Percentiles rank a stretch among this genome's conserved stretches.
Evolutionary conservation across 2,113 vertebrate genomes (phyloP).

Genomic region (Laterallus jamaicensis): DNA sequence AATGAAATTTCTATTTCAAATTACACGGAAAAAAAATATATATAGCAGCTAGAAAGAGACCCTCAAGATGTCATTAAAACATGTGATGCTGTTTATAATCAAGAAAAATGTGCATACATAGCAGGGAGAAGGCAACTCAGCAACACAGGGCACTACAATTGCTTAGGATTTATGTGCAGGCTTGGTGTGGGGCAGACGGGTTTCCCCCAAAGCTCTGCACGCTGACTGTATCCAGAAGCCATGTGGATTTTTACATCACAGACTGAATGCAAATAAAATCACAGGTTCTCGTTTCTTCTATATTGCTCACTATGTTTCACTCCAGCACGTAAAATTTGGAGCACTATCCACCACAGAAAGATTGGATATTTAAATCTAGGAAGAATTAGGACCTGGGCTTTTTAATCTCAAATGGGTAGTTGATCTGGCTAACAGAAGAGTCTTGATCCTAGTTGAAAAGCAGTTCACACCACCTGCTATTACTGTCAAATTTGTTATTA

Average conservation of each 20-base stretch:
- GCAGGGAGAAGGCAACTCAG: neutral
- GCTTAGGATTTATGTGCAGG: neutral
- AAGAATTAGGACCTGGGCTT: neutral
- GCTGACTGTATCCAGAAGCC: neutral
- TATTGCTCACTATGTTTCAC: neutral
- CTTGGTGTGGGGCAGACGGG: neutral
- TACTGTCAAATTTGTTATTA: neutral
- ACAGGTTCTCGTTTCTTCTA: neutral
- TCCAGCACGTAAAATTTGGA: neutral
- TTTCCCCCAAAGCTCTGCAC: neutral
- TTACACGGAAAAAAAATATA: neutral
- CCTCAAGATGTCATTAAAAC: neutral
- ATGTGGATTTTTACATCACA: neutral
- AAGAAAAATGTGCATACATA: rapidly evolving
- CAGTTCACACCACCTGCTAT: neutral
- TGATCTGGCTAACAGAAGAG: neutral
- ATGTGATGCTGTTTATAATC: neutral
- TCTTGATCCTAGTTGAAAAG: neutral
- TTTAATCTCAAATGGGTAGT: neutral
- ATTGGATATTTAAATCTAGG: neutral
- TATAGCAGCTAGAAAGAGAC: neutral
- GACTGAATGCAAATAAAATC: neutral
- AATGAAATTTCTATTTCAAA: neutral
- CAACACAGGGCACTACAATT: rapidly evolving
- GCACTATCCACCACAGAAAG: neutral